Conservation (phyloP, 2,888 invertebrate genomes). For the Stenichneumon culpator region DNA sequence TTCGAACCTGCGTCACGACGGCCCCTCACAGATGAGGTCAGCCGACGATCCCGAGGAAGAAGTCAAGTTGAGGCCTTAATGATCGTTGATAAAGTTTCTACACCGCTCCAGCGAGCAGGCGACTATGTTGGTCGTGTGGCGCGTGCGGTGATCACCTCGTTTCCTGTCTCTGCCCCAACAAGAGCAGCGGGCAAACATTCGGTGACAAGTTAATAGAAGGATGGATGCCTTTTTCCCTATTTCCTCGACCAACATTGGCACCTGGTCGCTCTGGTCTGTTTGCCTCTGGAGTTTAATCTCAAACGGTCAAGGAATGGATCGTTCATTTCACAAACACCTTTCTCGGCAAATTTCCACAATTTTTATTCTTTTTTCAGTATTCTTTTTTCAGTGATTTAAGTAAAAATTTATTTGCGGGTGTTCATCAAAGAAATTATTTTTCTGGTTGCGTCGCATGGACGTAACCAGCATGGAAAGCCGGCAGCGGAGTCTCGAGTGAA, state of each 20-base stretch:
- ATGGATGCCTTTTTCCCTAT: slow-evolving; percentile 30
- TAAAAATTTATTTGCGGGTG: too few relatives aligned
- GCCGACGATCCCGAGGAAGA: slow-evolving; percentile 19
- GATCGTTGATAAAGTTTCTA: slow-evolving; percentile 62
- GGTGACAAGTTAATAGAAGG: slow-evolving; percentile 46
- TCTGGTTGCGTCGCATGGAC: background rate
- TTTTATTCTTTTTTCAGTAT: background rate
- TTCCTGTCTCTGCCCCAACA: slow-evolving; percentile 13
- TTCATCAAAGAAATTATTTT: too few relatives aligned
- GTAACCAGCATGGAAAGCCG: slow-evolving; percentile 18
- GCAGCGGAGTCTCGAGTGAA: slow-evolving; percentile 26
- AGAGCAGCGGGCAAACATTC: slow-evolving; percentile 9
- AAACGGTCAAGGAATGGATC: background rate
- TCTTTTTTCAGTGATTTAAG: background rate
- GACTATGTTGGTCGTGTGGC: slow-evolving; percentile 4
- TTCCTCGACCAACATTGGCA: background rate
- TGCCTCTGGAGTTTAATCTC: background rate
- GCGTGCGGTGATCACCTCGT: slow-evolving; percentile 36
- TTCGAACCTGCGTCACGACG: slow-evolving; percentile 13
- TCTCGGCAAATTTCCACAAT: background rate
- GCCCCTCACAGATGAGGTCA: background rate
- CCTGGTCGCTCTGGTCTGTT: background rate
- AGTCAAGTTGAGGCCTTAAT: slow-evolving; percentile 47
- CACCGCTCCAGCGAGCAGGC: background rate
- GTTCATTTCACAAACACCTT: background rate